Percentiles rank a stretch among this genome's conserved stretches.
phyloP scores from a whole-genome alignment of 2,113 vertebrate species.

The Anolis sagrei region DNA sequence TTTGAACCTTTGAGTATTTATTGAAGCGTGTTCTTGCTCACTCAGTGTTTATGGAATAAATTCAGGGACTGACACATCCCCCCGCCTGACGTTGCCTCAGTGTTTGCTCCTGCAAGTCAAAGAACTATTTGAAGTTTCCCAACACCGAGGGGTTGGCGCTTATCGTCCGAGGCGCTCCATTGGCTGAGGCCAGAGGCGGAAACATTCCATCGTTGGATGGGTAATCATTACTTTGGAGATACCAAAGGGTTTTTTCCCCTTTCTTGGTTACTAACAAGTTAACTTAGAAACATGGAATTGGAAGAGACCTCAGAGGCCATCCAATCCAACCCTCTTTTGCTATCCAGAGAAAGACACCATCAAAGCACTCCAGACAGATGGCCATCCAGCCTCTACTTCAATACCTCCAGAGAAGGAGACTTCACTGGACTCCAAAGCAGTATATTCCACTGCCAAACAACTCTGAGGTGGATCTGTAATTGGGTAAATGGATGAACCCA shows the following conservation, averaged over 20 bases:
- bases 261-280: background rate
- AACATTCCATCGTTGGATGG: background rate
- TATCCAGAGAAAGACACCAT: too few species aligned
- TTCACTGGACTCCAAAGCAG: too few species aligned
- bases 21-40: slow-evolving; percentile 9
- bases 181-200: background rate
- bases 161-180: background rate
- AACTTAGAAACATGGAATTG: too few species aligned
- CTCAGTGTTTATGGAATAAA: slow-evolving; percentile 25
- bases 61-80: background rate
- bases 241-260: background rate
- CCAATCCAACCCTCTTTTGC: too few species aligned
- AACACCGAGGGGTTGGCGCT: background rate
- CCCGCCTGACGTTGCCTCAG: background rate
- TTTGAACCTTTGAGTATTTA: slow-evolving; percentile 5
- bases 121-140: background rate
- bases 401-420: too few species aligned
- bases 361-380: too few species aligned
- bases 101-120: background rate
- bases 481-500: too few species aligned
- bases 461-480: too few species aligned
- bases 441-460: too few species aligned
- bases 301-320: too few species aligned
- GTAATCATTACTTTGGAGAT: background rate
- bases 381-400: too few species aligned